These are phyloP conservation scores for Drosophila vallismaia DNA, from an alignment of 2,888 invertebrate species.

Conservation along the genomic window DNA sequence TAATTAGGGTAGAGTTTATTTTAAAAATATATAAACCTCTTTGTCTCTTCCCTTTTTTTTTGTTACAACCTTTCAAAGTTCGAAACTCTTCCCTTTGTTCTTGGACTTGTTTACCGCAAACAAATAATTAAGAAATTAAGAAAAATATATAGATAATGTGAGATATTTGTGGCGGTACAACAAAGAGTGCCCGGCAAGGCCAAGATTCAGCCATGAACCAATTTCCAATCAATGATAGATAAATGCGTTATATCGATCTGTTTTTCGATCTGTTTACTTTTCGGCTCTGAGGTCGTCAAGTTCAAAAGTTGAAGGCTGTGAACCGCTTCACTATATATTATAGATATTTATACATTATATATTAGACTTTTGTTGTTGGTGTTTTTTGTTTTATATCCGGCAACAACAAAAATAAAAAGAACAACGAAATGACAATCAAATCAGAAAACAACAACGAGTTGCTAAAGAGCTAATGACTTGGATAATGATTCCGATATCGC, in stretches of 20 bases:
- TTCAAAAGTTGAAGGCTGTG: slow-evolving; percentile 44
- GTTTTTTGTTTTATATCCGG: slow-evolving; percentile 49
- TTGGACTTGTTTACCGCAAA: slow-evolving; percentile 1
- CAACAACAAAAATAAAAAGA: slow-evolving; percentile 28
- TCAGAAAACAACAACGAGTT: slow-evolving; percentile 54
- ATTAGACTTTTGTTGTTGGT: slow-evolving; percentile 51
- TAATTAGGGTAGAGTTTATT: too few species aligned
- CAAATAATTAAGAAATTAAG: background rate
- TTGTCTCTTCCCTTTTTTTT: background rate
- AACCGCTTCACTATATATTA: slow-evolving; percentile 8
- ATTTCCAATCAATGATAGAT: slow-evolving; percentile 43
- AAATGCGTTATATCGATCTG: slow-evolving; percentile 7
- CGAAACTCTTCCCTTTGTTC: slow-evolving; percentile 8
- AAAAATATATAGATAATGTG: background rate
- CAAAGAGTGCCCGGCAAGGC: slow-evolving; percentile 38
- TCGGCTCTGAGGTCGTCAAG: slow-evolving; percentile 40
- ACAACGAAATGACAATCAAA: slow-evolving; percentile 12
- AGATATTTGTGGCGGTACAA: background rate
- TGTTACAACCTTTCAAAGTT: background rate
- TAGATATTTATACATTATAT: slow-evolving; percentile 48
- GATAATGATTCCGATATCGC: slow-evolving; percentile 68
- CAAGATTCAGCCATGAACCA: slow-evolving; percentile 64
- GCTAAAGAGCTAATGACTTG: slow-evolving; percentile 73
- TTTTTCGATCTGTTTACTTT: slow-evolving; percentile 14
- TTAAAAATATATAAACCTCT: background rate